Base-by-base conservation (phyloP, 2,113 vertebrate species). In the Indri indri region DNA sequence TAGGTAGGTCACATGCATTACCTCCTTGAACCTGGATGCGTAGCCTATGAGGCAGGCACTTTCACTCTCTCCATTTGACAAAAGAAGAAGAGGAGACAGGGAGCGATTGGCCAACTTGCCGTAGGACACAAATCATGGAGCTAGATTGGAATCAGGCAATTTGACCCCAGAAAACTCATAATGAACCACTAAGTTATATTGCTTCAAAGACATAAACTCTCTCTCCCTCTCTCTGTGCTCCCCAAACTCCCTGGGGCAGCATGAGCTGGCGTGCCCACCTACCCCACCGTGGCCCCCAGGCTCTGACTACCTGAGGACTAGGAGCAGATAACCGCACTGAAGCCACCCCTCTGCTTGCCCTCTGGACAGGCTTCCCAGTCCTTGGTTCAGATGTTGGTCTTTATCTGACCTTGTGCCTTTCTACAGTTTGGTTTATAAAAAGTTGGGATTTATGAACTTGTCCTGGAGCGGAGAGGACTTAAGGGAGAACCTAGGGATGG, bases 361-460 rank as follows among this genome's bases (percentile, higher is more conserved):
- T 4, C 25, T 52, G 13, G 65, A 85, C 42, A 66, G 22, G 11
- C n/a, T 37, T 45, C 37, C 34, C 20, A 30, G 20, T 32, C 20
- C 22, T 73, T 66, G 66, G 42, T 88, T 91, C 57, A 81, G 73
- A 93, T 71, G 23, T 45, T 81, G 22, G 14, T 70, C 50, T 96
- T 87, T 73, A 32, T 50, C 65, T 81, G 61, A 93, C 32, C 54
- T 61, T 18, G 16, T 66, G 73, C 14, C 65, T 96, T 87, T 88
- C 68, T 92, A 4, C 14, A 74, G 63, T 85, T 76, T 52, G 40
- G 65, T 66, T 89, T 63, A 3, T 88, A 84, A 74, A 88, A 17
- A 25, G 14, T 30, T 88, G 76, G 18, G 52, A 66, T 94, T 95
- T 97, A 93, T 95, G 76, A 93, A 89, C n/a, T 77, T 93, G 86